Percentiles rank a stretch among this genome's conserved stretches.
Evolutionary conservation across 2,113 vertebrate genomes (phyloP).

Genomic region (Crotalus helleri): DNA sequence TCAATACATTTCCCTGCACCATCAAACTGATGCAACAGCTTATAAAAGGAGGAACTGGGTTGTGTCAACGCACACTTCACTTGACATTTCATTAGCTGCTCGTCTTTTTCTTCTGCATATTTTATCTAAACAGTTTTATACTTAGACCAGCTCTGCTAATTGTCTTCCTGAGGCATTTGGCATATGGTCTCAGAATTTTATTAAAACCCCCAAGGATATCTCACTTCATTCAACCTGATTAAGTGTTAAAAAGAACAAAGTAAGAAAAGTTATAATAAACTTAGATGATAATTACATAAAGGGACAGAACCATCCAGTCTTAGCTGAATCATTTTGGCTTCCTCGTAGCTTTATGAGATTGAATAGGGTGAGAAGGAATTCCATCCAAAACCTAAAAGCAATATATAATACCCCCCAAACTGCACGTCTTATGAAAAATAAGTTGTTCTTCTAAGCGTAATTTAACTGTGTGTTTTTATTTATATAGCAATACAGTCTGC

Average conservation of each 20-base stretch:
- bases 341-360: background rate
- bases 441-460: no score
- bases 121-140: background rate
- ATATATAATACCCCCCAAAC: background rate
- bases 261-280: constrained; percentile 4
- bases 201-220: background rate
- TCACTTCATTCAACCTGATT: background rate
- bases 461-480: background rate
- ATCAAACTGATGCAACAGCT: background rate
- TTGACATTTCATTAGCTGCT: constrained; percentile 2
- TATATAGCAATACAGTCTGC: background rate
- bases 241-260: constrained; percentile 1
- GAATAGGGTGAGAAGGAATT: background rate
- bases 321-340: background rate
- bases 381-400: background rate
- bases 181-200: background rate
- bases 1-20: background rate
- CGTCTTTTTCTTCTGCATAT: background rate
- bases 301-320: background rate
- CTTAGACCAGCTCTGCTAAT: background rate
- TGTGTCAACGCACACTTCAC: background rate
- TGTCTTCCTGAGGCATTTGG: background rate
- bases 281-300: background rate
- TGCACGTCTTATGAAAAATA: background rate
- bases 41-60: background rate